phyloP scores from a whole-genome alignment of 2,888 invertebrate species.

The Hydroisotoma schaefferi region DNA sequence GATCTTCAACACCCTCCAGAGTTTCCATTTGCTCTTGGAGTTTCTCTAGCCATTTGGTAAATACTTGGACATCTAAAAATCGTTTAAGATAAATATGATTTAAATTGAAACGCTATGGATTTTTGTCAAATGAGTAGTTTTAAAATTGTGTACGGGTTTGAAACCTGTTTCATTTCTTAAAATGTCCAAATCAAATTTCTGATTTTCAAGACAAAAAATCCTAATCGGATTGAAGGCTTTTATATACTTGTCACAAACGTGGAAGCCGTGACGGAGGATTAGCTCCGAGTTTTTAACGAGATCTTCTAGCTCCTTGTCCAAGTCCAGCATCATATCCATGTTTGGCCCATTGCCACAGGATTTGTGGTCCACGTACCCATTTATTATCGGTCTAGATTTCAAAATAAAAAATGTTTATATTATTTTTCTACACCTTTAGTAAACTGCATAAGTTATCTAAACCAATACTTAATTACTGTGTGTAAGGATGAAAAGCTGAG shows the following conservation, averaged over 20 bases:
- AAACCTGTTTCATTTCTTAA: slow-evolving; percentile 63
- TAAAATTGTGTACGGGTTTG: too few species aligned
- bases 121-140: neutral
- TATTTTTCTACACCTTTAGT: neutral
- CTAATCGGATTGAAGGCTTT: slow-evolving; percentile 64
- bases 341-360: slow-evolving; percentile 71
- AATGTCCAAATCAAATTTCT: slow-evolving; percentile 61
- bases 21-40: slow-evolving; percentile 67
- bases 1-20: slow-evolving; percentile 64
- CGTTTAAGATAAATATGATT: neutral
- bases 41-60: slow-evolving; percentile 65
- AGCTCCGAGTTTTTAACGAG: slow-evolving; percentile 60
- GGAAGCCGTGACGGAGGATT: slow-evolving; percentile 61
- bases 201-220: slow-evolving; percentile 67
- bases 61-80: slow-evolving; percentile 58
- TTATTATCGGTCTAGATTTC: slow-evolving; percentile 67
- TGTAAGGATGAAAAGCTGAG: slow-evolving; percentile 66
- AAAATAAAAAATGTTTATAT: neutral
- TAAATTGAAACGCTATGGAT: neutral
- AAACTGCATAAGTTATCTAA: neutral
- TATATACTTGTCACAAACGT: slow-evolving; percentile 63
- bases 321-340: slow-evolving; percentile 65
- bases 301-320: slow-evolving; percentile 61
- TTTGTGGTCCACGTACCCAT: slow-evolving; percentile 74
- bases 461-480: slow-evolving; percentile 57